A percentile compares a stretch with the other conserved stretches of the same genome.
Conservation (phyloP, 2,113 vertebrate species). For the Cinclus cinclus region DNA sequence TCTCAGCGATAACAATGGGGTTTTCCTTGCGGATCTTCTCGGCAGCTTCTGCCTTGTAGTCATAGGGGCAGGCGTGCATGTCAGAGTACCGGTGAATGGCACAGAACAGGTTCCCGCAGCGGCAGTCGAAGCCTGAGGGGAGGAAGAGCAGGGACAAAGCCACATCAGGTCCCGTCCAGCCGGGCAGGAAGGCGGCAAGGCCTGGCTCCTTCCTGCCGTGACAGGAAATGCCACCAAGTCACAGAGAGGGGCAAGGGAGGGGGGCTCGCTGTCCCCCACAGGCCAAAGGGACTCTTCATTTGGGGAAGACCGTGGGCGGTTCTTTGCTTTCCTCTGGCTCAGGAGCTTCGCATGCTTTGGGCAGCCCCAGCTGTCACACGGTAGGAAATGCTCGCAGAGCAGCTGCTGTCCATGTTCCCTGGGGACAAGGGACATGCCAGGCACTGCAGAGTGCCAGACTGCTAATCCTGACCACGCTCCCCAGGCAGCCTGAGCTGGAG, state of each 20-base stretch:
- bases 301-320: background rate
- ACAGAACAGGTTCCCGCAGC: slow-evolving; percentile 90
- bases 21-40: slow-evolving; percentile 91
- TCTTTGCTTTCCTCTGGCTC: background rate
- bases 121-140: slow-evolving; percentile 86
- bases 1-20: slow-evolving; percentile 87
- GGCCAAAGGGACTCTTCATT: background rate
- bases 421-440: background rate
- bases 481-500: background rate
- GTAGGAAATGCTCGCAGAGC: background rate
- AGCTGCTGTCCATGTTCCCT: background rate
- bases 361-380: slow-evolving; percentile 14
- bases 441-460: background rate
- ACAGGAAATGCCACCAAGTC: background rate
- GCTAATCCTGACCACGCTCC: background rate
- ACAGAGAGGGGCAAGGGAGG: background rate
- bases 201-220: background rate
- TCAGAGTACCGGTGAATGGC: slow-evolving; percentile 89
- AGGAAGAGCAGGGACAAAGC: background rate
- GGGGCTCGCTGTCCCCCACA: accelerated
- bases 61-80: slow-evolving; percentile 88
- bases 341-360: background rate
- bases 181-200: background rate
- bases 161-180: background rate
- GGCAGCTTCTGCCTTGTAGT: slow-evolving; percentile 87